phyloP scores from a whole-genome alignment of 2,113 vertebrate genomes.

The Barnardius zonarius region DNA sequence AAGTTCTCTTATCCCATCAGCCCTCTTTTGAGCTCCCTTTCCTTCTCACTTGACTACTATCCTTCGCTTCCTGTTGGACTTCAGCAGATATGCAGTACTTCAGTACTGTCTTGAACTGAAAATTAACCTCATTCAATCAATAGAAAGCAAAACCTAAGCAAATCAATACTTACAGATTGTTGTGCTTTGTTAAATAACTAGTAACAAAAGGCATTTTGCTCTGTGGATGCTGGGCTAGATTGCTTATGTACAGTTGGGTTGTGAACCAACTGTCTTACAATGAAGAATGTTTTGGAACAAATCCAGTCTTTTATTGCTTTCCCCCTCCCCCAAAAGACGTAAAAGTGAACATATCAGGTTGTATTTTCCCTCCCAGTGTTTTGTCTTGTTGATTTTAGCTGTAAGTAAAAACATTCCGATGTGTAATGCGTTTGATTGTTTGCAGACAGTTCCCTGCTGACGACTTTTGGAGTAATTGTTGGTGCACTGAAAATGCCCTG shows the following conservation, averaged over 20 bases:
- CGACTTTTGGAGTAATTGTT: constrained; percentile 76
- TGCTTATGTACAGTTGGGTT: neutral
- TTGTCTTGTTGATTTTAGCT: neutral
- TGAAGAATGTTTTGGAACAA: neutral
- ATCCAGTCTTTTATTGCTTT: neutral
- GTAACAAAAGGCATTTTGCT: neutral
- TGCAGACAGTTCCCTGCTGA: constrained; percentile 77
- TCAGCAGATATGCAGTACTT: neutral
- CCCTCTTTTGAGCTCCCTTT: neutral
- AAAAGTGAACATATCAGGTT: neutral
- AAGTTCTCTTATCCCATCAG: neutral
- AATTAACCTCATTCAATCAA: neutral
- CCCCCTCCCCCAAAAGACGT: neutral
- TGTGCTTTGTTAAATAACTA: neutral
- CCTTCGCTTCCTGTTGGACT: neutral
- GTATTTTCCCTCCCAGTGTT: neutral
- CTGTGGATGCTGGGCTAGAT: neutral
- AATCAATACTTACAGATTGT: neutral
- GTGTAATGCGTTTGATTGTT: neutral
- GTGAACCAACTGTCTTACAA: neutral
- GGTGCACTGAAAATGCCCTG: constrained; percentile 78
- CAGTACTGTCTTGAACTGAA: neutral
- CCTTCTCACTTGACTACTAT: neutral
- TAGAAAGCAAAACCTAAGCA: neutral
- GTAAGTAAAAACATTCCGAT: neutral